phyloP scores from a whole-genome alignment of 2,113 vertebrate genomes.

The Asarcornis scutulata region DNA sequence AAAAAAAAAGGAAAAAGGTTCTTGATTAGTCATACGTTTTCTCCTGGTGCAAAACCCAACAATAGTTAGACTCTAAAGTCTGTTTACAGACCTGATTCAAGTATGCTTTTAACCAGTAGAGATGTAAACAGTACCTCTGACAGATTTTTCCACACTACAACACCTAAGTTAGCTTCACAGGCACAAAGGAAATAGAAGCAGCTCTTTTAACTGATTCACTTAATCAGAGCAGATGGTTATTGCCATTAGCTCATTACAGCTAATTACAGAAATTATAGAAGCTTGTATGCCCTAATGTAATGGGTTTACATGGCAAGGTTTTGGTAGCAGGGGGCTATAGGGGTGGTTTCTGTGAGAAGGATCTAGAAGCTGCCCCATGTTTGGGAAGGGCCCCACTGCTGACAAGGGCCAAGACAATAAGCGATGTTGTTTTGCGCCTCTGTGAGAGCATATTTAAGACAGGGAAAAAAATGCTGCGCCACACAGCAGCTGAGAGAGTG shows the following conservation, averaged over 20 bases:
- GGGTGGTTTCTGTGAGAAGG: too few relatives aligned
- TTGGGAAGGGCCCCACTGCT: too few relatives aligned
- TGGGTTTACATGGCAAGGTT: too few relatives aligned
- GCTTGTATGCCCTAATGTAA: neutral
- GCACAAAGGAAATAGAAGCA: neutral
- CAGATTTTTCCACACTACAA: neutral
- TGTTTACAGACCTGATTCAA: neutral
- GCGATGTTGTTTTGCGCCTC: too few relatives aligned
- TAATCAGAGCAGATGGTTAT: constrained; percentile 38
- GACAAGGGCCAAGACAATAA: too few relatives aligned
- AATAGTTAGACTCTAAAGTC: neutral
- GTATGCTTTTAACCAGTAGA: neutral
- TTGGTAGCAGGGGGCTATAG: too few relatives aligned
- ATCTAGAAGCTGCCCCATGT: too few relatives aligned
- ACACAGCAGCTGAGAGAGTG: too few relatives aligned
- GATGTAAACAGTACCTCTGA: neutral
- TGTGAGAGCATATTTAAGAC: too few relatives aligned
- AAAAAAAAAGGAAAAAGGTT: neutral
- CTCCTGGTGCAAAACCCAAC: neutral
- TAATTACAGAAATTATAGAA: constrained; percentile 20
- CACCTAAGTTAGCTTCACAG: neutral
- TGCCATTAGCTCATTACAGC: constrained; percentile 29
- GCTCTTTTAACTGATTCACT: neutral
- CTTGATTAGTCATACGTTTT: neutral
- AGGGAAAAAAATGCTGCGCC: too few relatives aligned